Evolutionary conservation across 1,140 invertebrate species (phyloP), one percentile per base, ranked within the genome.

Genomic region (Drosophila jambulina): DNA sequence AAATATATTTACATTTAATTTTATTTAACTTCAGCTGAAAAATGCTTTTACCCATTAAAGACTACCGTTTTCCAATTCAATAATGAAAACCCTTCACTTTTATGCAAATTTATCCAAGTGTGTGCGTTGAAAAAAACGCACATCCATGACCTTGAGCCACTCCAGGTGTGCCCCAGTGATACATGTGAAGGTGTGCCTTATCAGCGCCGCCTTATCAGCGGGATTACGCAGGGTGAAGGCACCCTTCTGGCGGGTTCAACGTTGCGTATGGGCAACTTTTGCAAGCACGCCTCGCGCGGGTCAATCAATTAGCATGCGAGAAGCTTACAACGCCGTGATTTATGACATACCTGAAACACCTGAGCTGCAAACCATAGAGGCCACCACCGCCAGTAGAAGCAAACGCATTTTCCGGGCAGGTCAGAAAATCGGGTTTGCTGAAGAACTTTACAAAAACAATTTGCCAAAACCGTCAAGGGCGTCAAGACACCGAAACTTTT

Each of bases 261-360:
- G 49, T 54, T 75, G 72, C 71, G 71, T 75, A 75, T 75, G 71
- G 49, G 59, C 45, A 75, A 75, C 71, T 42, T 57, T 75, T 40
- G 48, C 49, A 74, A 56, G 34, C 51, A 12, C 32, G 5, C 60
- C 56, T 54, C 36, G 40, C 19, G 19, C 32, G 72, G 70, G 63
- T 75, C 70, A 81, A 77, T 77, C 51, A 74, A 74, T 74, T 74
- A 77, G 51, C 62, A 64, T 56, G 57, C 12, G 54, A 25, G 32
- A 12, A 46, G 72, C 67, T 82, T 57, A 68, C 25, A n/a, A 0
- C 8, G 8, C 32, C 40, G 40, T 74, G 58, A 74, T 82, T 82
- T 68, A 82, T 82, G 51, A 69, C 70, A 27, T 78, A 80, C 81
- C 48, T 76, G 53, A 67, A 67, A 53, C 74, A 82, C 80, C 79